Base-by-base conservation (phyloP, 2,888 invertebrate species). In the Euplexia lucipara region DNA sequence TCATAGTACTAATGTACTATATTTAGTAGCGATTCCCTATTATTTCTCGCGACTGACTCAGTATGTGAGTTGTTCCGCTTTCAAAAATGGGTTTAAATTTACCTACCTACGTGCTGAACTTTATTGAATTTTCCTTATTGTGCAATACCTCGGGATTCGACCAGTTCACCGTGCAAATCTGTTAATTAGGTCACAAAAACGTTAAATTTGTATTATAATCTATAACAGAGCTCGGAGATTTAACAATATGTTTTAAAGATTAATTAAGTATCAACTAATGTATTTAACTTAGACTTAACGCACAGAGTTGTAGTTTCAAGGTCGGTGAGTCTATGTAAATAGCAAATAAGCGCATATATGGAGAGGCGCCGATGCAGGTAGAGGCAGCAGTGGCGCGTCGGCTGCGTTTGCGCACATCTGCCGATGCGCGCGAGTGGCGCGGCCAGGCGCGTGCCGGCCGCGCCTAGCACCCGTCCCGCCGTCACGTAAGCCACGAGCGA, bases 1-100 rank as follows among this genome's bases (percentile, higher is more conserved):
- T 95, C 92, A 93, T 94, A 94, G 94, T 89, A 83, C 90, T 91
- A 91, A 93, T 93, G 88, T 90, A 92, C 95, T 95, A 95, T 92
- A 94, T 95, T 92, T 95, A 95, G 95, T 90, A 87, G 79, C 90
- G 88, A 93, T 92, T 92, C 93, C 92, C 92, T 93, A 93, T 92
- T 94, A 92, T 94, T 93, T 90, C 91, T 88, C 84, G 88, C 85
- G 87, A 89, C 92, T 92, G 92, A 92, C 88, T 93, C 92, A 91
- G 85, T 86, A 65, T 81, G 78, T 74, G 86, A 88, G 89, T 90
- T 91, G 88, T 91, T 91, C 90, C 91, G 90, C 84, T 91, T 90
- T 88, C 83, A 84, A 87, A 89, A 86, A 75, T 87, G 79, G 79
- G 76, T 68, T 79, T 76, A 65, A 74, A 72, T 61, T 70, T 59